These are phyloP conservation scores for Anarrhichthys ocellatus DNA, from an alignment of 2,113 vertebrate genomes.

Conservation along the genomic window DNA sequence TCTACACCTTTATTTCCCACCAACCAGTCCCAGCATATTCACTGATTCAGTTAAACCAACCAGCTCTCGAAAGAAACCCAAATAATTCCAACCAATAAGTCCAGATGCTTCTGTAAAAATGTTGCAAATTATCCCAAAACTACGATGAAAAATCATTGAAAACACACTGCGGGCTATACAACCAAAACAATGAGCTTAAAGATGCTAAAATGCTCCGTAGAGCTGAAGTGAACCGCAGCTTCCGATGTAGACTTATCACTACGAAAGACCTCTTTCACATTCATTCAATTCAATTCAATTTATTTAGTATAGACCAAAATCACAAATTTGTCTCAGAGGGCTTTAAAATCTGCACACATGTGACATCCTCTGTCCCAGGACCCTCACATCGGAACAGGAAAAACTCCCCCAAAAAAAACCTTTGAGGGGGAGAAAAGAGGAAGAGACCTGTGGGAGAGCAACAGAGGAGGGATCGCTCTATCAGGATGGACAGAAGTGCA, in stretches of 20 bases:
- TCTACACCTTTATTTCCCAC: not conserved
- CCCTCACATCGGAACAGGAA: too few relatives aligned
- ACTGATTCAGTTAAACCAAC: not conserved
- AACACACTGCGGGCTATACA: not conserved
- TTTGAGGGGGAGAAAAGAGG: too few relatives aligned
- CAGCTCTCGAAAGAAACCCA: not conserved
- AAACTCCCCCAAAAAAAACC: too few relatives aligned
- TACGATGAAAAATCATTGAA: not conserved
- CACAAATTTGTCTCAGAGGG: too few relatives aligned
- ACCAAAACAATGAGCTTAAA: slow-evolving; percentile 3
- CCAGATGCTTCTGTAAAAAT: not conserved
- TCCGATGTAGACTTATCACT: not conserved
- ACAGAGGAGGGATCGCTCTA: too few relatives aligned
- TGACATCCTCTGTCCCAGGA: too few relatives aligned
- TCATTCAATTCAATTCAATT: too few relatives aligned
- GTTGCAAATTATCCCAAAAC: not conserved
- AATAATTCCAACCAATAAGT: not conserved
- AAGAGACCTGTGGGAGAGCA: too few relatives aligned
- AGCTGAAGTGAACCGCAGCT: not conserved
- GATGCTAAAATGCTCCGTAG: not conserved
- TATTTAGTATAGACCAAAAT: too few relatives aligned
- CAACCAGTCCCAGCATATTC: not conserved
- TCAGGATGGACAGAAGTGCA: too few relatives aligned
- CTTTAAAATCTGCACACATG: too few relatives aligned
- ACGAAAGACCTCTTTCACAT: not conserved